Percentiles rank a stretch among this genome's conserved stretches.
Evolutionary conservation across 2,797 vertebrate genomes (phyloP).

Genomic region (Cyprinella venusta): DNA sequence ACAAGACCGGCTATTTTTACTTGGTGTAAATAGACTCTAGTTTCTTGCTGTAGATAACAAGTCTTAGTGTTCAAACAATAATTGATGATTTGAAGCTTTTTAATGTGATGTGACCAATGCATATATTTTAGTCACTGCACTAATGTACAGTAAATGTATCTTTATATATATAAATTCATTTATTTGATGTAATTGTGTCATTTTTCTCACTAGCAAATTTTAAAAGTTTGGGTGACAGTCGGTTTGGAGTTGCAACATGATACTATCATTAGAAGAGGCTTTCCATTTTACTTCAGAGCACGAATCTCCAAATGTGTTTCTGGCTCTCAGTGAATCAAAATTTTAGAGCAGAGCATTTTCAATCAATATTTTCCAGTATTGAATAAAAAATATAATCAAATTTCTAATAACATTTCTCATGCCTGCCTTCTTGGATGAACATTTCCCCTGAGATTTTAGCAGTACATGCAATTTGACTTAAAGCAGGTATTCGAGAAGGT

Average conservation of each 20-base stretch:
- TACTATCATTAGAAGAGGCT: background rate
- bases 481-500: background rate
- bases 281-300: conserved; percentile 5
- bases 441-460: conserved; percentile 2
- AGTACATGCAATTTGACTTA: conserved; percentile 17
- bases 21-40: background rate
- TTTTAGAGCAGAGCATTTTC: conserved; percentile 1
- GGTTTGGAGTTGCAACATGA: background rate
- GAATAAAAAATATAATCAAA: conserved; percentile 21
- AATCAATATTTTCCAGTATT: conserved; percentile 32
- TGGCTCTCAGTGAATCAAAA: conserved; percentile 9
- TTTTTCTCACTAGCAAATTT: background rate
- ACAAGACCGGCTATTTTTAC: background rate
- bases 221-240: background rate
- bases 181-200: background rate
- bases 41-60: background rate
- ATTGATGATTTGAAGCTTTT: background rate
- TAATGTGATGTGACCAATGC: background rate
- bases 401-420: conserved; percentile 20
- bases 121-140: background rate
- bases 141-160: background rate
- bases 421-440: background rate
- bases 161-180: background rate
- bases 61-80: background rate
- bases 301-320: conserved; percentile 22